These are phyloP conservation scores for Brachyptera risi DNA, from an alignment of 2,888 invertebrate species.

Conservation along the genomic window DNA sequence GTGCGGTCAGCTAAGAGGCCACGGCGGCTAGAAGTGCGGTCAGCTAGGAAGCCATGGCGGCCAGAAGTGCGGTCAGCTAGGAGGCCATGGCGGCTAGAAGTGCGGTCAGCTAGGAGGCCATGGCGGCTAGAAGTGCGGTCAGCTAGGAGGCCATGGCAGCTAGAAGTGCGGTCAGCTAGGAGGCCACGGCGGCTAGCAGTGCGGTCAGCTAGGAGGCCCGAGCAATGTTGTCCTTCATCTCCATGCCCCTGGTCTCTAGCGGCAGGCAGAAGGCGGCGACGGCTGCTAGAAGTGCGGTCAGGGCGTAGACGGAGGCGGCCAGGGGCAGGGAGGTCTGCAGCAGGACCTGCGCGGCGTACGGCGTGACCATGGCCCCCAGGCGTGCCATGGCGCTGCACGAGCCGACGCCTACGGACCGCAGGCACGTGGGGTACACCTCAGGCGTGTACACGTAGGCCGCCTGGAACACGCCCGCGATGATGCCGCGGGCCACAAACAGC, in stretches of 20 bases:
- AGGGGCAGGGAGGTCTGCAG: conserved; percentile 67
- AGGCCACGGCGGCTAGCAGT: no score
- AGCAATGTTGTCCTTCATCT: conserved; percentile 54
- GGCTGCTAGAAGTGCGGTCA: conserved; percentile 71
- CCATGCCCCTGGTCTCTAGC: conserved; percentile 77
- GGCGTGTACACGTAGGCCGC: conserved; percentile 95
- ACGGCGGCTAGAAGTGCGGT: no score
- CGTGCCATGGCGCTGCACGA: conserved; percentile 88
- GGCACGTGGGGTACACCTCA: conserved; percentile 88
- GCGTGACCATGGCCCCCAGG: conserved; percentile 89
- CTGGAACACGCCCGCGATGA: conserved; percentile 92
- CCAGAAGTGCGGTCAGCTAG: no score
- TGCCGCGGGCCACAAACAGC: conserved; percentile 82
- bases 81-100: no score
- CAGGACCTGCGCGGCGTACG: conserved; percentile 88
- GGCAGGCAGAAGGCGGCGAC: conserved; percentile 74
- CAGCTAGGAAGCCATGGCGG: no score
- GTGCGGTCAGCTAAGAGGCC: no score
- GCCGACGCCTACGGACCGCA: conserved; percentile 87
- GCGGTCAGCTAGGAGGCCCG: no score
- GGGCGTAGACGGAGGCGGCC: conserved; percentile 72
- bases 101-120: no score
- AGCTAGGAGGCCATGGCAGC: no score
- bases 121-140: no score
- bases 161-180: no score